Conservation (phyloP, 2,797 vertebrate genomes). For the Sebastes diploproa region DNA sequence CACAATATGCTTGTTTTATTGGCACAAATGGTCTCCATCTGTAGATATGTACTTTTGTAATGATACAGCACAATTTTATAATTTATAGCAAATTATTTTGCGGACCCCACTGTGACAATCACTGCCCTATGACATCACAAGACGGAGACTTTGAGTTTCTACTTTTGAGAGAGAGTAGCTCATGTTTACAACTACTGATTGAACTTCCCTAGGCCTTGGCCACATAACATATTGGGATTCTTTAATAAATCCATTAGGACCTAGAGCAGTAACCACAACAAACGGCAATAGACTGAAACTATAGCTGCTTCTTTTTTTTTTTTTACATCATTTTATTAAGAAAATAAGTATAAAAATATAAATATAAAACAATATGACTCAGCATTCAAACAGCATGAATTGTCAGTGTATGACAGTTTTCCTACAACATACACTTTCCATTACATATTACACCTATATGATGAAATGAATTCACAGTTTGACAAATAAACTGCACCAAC, state of each 20-base stretch:
- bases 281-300: neutral
- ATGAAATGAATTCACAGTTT: constrained; percentile 85
- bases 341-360: constrained; percentile 99
- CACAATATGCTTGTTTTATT: too few species aligned
- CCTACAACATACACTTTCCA: constrained; percentile 84
- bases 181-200: neutral
- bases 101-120: too few species aligned
- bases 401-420: constrained; percentile 81
- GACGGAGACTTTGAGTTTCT: neutral
- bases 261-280: neutral
- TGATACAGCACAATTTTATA: too few species aligned
- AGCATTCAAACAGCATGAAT: constrained; percentile 84
- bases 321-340: constrained; percentile 86
- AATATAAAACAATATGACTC: constrained; percentile 98
- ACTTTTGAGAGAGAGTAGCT: neutral
- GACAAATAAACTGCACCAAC: constrained; percentile 84
- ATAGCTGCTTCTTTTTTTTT: constrained; percentile 27
- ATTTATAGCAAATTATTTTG: too few species aligned
- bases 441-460: constrained; percentile 85
- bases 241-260: neutral
- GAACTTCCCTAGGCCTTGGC: neutral
- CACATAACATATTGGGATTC: neutral
- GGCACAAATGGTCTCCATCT: too few species aligned
- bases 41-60: too few species aligned
- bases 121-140: neutral